Conservation (phyloP, 2,113 vertebrate genomes). For the Lepus europaeus region DNA sequence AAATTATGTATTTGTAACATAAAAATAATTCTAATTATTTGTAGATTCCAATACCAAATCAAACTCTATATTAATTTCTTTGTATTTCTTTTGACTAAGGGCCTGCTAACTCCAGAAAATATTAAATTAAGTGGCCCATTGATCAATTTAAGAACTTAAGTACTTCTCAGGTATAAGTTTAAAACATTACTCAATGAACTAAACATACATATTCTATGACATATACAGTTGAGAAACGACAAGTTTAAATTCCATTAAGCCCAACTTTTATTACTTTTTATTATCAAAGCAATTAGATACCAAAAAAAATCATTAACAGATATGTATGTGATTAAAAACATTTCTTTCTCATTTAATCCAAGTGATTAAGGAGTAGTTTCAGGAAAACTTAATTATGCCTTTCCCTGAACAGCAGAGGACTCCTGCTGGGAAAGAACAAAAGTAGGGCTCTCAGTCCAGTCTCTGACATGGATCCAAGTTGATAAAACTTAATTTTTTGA, state of each 20-base stretch:
- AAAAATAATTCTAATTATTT: neutral
- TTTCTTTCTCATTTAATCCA: conserved; percentile 68
- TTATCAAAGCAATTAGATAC: conserved; percentile 72
- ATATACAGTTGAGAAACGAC: conserved; percentile 54
- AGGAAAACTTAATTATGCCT: conserved; percentile 76
- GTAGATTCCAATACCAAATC: neutral
- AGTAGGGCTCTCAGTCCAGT: conserved; percentile 41
- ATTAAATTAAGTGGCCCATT: conserved; percentile 37
- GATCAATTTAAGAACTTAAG: conserved; percentile 39
- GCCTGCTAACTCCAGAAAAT: conserved; percentile 53
- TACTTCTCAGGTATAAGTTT: conserved; percentile 39
- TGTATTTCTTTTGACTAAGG: conserved; percentile 3
- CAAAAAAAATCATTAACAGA: conserved; percentile 79
- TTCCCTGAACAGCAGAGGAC: conserved; percentile 53
- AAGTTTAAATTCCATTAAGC: conserved; percentile 66
- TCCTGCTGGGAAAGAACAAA: conserved; percentile 52
- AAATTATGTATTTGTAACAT: neutral
- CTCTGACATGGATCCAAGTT: conserved; percentile 56
- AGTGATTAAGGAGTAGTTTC: conserved; percentile 73
- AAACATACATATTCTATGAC: conserved; percentile 34
- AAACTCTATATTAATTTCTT: conserved; percentile 20
- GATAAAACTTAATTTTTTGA: conserved; percentile 61
- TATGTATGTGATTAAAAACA: conserved; percentile 70
- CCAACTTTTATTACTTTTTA: conserved; percentile 65
- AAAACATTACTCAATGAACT: conserved; percentile 63